phyloP scores from a whole-genome alignment of 1,140 invertebrate species.

The Drosophila simulans region DNA sequence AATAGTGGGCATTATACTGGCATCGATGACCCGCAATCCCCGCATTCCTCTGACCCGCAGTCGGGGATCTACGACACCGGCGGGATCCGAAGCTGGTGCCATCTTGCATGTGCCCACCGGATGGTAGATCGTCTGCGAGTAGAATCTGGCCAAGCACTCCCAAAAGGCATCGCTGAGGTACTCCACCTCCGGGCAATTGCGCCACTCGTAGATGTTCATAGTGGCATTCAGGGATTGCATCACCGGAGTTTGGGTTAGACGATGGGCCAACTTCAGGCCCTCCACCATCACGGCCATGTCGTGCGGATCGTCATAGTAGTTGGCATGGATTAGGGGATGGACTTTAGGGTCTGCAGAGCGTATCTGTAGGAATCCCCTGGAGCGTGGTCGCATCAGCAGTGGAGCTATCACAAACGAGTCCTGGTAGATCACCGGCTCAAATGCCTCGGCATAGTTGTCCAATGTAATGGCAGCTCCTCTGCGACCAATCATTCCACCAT shows the following conservation, averaged over 20 bases:
- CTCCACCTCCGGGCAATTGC: conserved; percentile 86
- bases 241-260: conserved; percentile 87
- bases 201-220: conserved; percentile 87
- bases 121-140: conserved; percentile 90
- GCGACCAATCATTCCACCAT: conserved; percentile 90
- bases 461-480: conserved; percentile 88
- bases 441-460: conserved; percentile 88
- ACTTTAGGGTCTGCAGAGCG: conserved; percentile 88
- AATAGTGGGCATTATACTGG: conserved; percentile 90
- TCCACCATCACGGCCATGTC: conserved; percentile 91
- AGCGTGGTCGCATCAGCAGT: conserved; percentile 89
- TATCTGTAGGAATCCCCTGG: conserved; percentile 89
- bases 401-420: conserved; percentile 89
- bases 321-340: conserved; percentile 92
- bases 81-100: conserved; percentile 86
- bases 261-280: conserved; percentile 89
- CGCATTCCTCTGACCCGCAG: conserved; percentile 87
- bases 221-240: conserved; percentile 88
- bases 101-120: conserved; percentile 88
- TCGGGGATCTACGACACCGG: conserved; percentile 87
- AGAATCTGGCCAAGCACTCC: conserved; percentile 89
- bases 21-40: conserved; percentile 88
- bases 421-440: conserved; percentile 88
- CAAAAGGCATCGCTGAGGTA: conserved; percentile 87
- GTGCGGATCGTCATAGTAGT: conserved; percentile 89